Conservation (phyloP, 2,113 vertebrate genomes). For the Rhadina sibilatrix region DNA sequence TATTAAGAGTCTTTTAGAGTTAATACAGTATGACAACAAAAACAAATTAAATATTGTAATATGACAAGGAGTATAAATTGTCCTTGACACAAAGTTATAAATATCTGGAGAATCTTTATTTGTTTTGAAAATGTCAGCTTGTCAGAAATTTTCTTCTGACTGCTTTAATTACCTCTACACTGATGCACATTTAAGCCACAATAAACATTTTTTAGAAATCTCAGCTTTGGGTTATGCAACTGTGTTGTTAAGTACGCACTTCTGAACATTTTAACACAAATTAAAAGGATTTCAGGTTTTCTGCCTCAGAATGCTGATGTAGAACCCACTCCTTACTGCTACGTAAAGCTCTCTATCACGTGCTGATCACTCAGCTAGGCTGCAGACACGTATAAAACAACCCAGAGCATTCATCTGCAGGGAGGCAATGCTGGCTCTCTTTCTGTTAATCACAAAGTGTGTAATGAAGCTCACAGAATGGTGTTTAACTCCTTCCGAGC, state of each 20-base stretch:
- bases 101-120: constrained; percentile 55
- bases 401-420: neutral
- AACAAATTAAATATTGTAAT: constrained; percentile 67
- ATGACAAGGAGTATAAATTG: constrained; percentile 53
- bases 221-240: neutral
- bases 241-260: neutral
- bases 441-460: neutral
- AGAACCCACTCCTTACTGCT: neutral
- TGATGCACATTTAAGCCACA: neutral
- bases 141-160: constrained; percentile 45
- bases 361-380: neutral
- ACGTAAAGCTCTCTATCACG: neutral
- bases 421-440: neutral
- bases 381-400: neutral
- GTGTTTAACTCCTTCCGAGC: neutral
- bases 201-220: constrained; percentile 7
- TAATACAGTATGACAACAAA: constrained; percentile 62
- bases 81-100: constrained; percentile 56
- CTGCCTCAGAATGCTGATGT: neutral
- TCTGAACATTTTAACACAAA: neutral
- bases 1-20: constrained; percentile 45
- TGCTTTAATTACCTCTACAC: constrained; percentile 43
- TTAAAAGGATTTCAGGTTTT: neutral
- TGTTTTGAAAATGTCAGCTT: constrained; percentile 55
- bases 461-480: neutral